phyloP scores from a whole-genome alignment of 2,888 invertebrate species.

The Campopleginae sp. region DNA sequence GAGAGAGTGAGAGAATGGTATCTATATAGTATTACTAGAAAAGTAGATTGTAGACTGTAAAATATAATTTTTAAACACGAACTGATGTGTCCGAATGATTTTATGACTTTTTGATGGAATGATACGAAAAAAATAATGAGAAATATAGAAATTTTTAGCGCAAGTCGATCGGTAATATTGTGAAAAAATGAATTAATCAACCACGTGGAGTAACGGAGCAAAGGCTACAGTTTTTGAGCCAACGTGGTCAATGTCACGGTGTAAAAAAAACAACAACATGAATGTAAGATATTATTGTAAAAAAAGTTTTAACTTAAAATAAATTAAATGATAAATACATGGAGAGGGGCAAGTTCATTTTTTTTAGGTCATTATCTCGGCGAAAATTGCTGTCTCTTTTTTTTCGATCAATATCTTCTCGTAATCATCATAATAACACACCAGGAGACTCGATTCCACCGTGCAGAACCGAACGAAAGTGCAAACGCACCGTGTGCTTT shows the following conservation, averaged over 20 bases:
- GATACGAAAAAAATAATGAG: not conserved
- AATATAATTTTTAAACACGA: slow-evolving; percentile 78
- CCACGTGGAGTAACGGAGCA: slow-evolving; percentile 43
- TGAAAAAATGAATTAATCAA: slow-evolving; percentile 44
- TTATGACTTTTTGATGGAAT: slow-evolving; percentile 55
- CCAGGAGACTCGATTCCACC: slow-evolving; percentile 8
- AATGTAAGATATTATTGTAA: slow-evolving; percentile 84
- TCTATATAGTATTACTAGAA: slow-evolving; percentile 83
- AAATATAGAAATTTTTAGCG: slow-evolving; percentile 25
- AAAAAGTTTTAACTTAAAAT: slow-evolving; percentile 84
- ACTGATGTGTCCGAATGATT: slow-evolving; percentile 62
- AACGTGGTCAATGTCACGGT: slow-evolving; percentile 75
- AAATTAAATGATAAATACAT: slow-evolving; percentile 83
- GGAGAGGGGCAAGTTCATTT: slow-evolving; percentile 12
- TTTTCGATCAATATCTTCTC: not conserved
- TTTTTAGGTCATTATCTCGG: slow-evolving; percentile 21
- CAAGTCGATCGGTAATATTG: slow-evolving; percentile 60
- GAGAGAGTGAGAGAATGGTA: slow-evolving; percentile 60
- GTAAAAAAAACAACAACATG: slow-evolving; percentile 74
- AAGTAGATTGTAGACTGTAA: slow-evolving; percentile 83
- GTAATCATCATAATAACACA: slow-evolving; percentile 16
- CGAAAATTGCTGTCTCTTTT: not conserved
- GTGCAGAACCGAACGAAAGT: slow-evolving; percentile 8
- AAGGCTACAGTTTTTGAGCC: slow-evolving; percentile 60
- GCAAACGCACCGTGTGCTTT: not conserved